Evolutionary conservation across 2,797 vertebrate species (phyloP), one percentile per base, ranked within the genome.

Genomic region (Sciurus carolinensis): DNA sequence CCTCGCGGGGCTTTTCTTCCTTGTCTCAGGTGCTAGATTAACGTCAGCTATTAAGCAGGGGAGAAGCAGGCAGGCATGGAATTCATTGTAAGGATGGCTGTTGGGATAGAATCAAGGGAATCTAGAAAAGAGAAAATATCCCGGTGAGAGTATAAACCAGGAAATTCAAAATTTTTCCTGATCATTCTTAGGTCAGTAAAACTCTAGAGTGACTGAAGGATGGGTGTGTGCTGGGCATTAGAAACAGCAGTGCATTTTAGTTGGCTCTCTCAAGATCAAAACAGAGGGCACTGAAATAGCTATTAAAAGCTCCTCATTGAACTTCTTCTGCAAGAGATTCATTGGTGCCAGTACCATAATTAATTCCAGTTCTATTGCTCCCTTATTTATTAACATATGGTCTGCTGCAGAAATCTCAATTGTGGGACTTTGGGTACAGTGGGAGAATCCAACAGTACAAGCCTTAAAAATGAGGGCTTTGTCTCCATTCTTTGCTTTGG

Each of bases 351-450:
- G 79, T 73, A 82, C 81, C 44, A 83, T 50, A 92, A 94, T 94
- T 69, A 96, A 73, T 89, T 95, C 44, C n/a, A 93, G 47, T 69
- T 95, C 54, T 87, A 42, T 85, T 95, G 52, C 42, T 94, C 22
- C 36, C 44, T 87, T 95, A 90, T 81, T 87, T 62, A 82, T 96
- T 86, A 89, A 91, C n/a, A 62, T 93, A 50, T 39, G 66, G 36
- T 80, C 64, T 85, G 20, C 39, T 87, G 30, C 36, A 87, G 86
- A 77, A 88, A 88, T 93, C 11, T 87, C 66, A 87, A 8, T 30
- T 80, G 66, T 66, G 10, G 82, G 59, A 76, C 57, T 96, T 95
- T 28, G 36, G 72, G 26, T 93, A 84, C 8, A 83, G 85, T n/a
- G 47, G 57, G 36, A 86, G 39, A 86, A 47, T 87, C 52, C 52